Evolutionary conservation across 2,113 vertebrate species (phyloP).

Genomic region (Pomatostomus ruficeps): DNA sequence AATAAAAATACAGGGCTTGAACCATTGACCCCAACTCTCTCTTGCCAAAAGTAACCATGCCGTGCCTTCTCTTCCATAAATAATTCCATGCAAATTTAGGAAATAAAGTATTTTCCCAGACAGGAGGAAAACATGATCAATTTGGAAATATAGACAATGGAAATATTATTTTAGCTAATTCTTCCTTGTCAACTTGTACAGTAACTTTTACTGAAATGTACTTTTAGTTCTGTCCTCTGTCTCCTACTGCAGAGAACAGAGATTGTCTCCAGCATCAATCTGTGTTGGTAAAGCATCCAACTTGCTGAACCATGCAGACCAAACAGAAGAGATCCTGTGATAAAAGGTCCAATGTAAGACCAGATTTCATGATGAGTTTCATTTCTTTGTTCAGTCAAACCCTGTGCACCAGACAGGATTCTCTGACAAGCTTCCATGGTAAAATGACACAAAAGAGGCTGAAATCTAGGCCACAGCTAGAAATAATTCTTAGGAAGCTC

Average conservation of each 20-base stretch:
- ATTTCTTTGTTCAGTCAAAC: not conserved
- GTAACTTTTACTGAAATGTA: not conserved
- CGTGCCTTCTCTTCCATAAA: not conserved
- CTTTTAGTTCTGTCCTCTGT: not conserved
- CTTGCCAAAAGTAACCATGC: not conserved
- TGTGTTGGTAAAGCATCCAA: not conserved
- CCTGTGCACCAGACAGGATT: not conserved
- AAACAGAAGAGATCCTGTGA: not conserved
- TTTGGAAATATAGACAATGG: not conserved
- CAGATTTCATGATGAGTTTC: not conserved
- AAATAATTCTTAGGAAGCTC: conserved; percentile 41
- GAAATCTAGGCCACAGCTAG: conserved; percentile 35
- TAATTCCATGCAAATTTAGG: not conserved
- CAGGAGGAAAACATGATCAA: not conserved
- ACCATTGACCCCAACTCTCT: not conserved
- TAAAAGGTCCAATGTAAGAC: not conserved
- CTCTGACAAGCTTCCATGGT: not conserved
- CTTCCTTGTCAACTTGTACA: not conserved
- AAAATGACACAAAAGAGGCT: not conserved
- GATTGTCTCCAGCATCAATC: not conserved
- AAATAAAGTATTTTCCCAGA: not conserved
- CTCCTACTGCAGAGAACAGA: not conserved
- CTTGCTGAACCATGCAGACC: not conserved
- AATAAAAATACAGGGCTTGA: not conserved
- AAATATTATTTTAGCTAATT: not conserved